A percentile compares a stretch with the other conserved stretches of the same genome.
Evolutionary conservation across 2,888 invertebrate genomes (phyloP).

Genomic region (Conistra vaccinii): DNA sequence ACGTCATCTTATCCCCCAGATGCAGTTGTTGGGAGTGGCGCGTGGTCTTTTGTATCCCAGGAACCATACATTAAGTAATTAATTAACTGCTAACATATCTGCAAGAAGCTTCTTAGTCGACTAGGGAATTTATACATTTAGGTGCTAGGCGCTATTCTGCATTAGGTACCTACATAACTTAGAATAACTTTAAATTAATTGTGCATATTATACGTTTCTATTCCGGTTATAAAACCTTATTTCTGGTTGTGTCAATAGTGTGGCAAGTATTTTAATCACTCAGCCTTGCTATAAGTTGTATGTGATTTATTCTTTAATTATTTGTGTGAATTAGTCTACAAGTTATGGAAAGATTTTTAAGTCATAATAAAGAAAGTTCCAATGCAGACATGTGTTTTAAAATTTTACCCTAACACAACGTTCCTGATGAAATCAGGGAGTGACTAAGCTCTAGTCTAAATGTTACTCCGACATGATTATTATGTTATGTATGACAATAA

Average conservation of each 20-base stretch:
- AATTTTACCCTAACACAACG: not conserved
- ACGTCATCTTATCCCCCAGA: constrained; percentile 21
- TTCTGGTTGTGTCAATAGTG: constrained; percentile 29
- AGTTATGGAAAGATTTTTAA: not conserved
- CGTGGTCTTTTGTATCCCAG: not conserved
- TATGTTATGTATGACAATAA: too few relatives aligned
- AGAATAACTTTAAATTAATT: constrained; percentile 49
- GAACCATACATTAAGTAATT: constrained; percentile 5
- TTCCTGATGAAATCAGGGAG: not conserved
- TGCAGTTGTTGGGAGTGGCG: constrained; percentile 29
- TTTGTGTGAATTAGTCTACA: not conserved
- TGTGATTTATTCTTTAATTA: not conserved
- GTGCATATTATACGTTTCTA: constrained; percentile 44
- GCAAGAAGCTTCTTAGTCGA: constrained; percentile 18
- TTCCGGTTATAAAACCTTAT: constrained; percentile 38
- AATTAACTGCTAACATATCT: constrained; percentile 19
- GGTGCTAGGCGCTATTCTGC: constrained; percentile 29
- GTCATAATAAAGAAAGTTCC: not conserved
- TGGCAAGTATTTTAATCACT: constrained; percentile 27
- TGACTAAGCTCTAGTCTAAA: constrained; percentile 1
- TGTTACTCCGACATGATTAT: not conserved
- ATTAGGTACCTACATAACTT: constrained; percentile 34
- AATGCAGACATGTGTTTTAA: not conserved
- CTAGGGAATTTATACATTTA: constrained; percentile 17
- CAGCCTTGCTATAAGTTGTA: not conserved